Percentiles rank a stretch among this genome's conserved stretches.
Evolutionary conservation across 2,888 invertebrate species (phyloP).

Genomic region (Caenorhabditis japonica): DNA sequence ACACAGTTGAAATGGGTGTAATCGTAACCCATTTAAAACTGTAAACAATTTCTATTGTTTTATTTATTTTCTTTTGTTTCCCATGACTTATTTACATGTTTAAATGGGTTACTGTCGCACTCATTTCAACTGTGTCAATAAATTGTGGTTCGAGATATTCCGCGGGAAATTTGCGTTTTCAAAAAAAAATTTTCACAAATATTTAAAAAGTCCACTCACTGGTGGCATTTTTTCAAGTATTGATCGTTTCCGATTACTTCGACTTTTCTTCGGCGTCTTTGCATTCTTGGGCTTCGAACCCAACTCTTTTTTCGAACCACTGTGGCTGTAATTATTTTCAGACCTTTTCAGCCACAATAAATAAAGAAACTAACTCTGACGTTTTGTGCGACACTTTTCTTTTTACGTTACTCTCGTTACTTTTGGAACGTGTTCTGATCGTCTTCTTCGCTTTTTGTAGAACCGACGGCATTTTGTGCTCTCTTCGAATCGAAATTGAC

Average conservation of each 20-base stretch:
- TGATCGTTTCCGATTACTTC: not conserved
- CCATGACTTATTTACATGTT: too few relatives aligned
- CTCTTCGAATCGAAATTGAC: slow-evolving; percentile 22
- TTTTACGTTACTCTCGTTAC: slow-evolving; percentile 3
- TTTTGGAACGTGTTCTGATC: slow-evolving; percentile 7
- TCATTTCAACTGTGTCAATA: too few relatives aligned
- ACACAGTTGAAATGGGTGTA: too few relatives aligned
- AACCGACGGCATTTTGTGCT: slow-evolving; percentile 11
- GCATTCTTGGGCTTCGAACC: not conserved
- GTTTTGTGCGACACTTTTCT: not conserved
- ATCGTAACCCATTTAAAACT: too few relatives aligned
- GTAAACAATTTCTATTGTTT: too few relatives aligned
- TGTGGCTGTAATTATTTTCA: too few relatives aligned
- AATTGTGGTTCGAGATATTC: too few relatives aligned
- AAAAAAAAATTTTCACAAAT: not conserved
- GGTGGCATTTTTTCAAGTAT: not conserved
- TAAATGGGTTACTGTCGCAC: too few relatives aligned
- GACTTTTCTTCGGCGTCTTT: not conserved
- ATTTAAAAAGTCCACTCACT: not conserved
- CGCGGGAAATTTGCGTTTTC: too few relatives aligned
- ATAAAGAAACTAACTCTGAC: not conserved
- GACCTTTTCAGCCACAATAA: not conserved
- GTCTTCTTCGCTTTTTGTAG: slow-evolving; percentile 1
- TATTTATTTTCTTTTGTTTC: too few relatives aligned
- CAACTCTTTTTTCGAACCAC: not conserved